Conservation (phyloP, 37 sponge, comb jelly and placozoan species). For the Geodia barretti region DNA sequence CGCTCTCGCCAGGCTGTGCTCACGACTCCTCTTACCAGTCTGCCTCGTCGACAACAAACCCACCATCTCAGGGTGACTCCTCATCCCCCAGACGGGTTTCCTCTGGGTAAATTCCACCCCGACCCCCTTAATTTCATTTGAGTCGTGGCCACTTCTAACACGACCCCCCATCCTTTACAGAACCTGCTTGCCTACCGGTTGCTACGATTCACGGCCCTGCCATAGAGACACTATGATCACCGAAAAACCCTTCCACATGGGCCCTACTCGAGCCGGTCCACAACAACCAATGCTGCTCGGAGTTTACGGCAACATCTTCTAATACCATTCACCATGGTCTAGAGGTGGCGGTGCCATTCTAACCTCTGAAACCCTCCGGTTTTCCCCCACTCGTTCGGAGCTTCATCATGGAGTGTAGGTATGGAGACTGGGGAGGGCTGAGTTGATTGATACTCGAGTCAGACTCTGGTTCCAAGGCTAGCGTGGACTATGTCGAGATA, state of each 20-base stretch:
- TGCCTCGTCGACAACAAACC: constrained; percentile 36
- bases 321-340: no score
- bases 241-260: no score
- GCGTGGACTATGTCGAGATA: constrained; percentile 34
- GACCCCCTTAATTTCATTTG: constrained; percentile 26
- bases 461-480: constrained; percentile 69
- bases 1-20: no score
- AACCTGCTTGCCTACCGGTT: no score
- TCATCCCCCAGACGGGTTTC: constrained; percentile 30
- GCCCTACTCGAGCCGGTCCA: no score
- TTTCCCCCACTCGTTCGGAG: constrained; percentile 14
- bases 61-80: constrained; percentile 43
- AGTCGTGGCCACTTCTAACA: no score
- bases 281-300: no score
- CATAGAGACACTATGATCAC: constrained; percentile 75
- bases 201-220: no score
- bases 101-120: constrained; percentile 68
- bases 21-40: no score
- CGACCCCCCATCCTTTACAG: no score
- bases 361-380: constrained; percentile 19
- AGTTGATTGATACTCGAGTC: constrained; percentile 70
- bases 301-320: no score
- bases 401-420: constrained; percentile 21
- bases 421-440: constrained; percentile 2
- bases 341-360: no score